These are phyloP conservation scores for Gallinago solitaria DNA, from an alignment of 2,797 vertebrate species.

Conservation along the genomic window DNA sequence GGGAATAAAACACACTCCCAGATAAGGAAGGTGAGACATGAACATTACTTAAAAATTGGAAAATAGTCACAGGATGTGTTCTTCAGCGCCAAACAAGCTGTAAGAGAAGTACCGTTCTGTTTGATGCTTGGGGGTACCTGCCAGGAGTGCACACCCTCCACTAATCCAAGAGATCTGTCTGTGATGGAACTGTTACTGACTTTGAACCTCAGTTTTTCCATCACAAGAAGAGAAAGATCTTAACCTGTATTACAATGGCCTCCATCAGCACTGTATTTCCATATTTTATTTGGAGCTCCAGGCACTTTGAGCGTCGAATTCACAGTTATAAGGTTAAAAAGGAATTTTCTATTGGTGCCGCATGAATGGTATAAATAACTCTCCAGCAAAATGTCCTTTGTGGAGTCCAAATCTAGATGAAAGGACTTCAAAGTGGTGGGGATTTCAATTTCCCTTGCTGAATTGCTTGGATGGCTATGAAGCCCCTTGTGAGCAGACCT, in stretches of 20 bases:
- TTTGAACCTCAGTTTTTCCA: neutral
- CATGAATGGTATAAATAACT: neutral
- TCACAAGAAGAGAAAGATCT: neutral
- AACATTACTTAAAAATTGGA: neutral
- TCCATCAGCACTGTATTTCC: neutral
- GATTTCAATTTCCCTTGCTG: neutral
- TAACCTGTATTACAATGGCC: neutral
- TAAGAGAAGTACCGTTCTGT: neutral
- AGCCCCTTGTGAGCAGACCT: neutral
- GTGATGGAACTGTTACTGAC: neutral
- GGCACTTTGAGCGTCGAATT: neutral
- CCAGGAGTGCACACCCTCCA: neutral
- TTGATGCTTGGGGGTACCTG: neutral
- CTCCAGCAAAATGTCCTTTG: neutral
- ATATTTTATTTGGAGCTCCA: neutral
- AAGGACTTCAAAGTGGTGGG: neutral
- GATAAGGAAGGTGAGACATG: neutral
- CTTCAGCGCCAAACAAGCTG: neutral
- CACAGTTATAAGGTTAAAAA: neutral
- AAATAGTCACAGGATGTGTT: neutral
- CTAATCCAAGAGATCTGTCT: neutral
- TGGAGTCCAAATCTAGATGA: neutral
- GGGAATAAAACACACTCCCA: neutral
- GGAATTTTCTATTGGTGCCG: neutral
- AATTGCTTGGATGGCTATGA: neutral